A percentile compares a stretch with the other conserved stretches of the same genome.
phyloP scores from a whole-genome alignment of 2,113 vertebrate genomes.

The Paralichthys olivaceus region DNA sequence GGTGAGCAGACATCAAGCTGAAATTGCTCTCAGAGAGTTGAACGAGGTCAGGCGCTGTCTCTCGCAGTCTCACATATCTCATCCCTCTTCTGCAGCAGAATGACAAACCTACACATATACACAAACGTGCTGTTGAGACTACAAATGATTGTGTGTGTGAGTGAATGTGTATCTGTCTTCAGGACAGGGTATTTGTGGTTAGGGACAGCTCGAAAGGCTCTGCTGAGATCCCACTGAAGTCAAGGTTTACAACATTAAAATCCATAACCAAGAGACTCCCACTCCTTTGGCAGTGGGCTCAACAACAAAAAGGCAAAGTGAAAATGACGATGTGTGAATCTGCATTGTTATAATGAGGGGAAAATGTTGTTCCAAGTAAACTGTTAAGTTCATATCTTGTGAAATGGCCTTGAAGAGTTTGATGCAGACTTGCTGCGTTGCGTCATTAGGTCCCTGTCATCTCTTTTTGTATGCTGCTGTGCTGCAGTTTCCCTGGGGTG shows the following conservation, averaged over 20 bases:
- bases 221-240: constrained; percentile 82
- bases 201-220: constrained; percentile 88
- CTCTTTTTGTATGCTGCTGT: constrained; percentile 41
- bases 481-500: constrained; percentile 84
- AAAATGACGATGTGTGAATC: not conserved
- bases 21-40: constrained; percentile 84
- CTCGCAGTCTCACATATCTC: not conserved
- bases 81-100: constrained; percentile 13
- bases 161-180: not conserved
- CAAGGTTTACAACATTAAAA: constrained; percentile 92
- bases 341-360: not conserved
- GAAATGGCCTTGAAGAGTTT: constrained; percentile 15
- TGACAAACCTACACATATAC: not conserved
- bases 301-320: constrained; percentile 84
- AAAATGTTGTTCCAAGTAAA: constrained; percentile 16
- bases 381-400: constrained; percentile 51
- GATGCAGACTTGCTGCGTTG: constrained; percentile 37
- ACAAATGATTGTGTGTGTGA: not conserved
- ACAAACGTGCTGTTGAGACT: not conserved
- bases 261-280: constrained; percentile 82
- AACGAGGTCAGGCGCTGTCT: constrained; percentile 83
- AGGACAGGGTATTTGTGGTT: constrained; percentile 91
- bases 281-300: constrained; percentile 83
- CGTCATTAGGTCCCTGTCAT: constrained; percentile 56
- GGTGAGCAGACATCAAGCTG: constrained; percentile 84